Evolutionary conservation across 2,888 invertebrate genomes (phyloP).

Genomic region (Philopedon plagiatum): DNA sequence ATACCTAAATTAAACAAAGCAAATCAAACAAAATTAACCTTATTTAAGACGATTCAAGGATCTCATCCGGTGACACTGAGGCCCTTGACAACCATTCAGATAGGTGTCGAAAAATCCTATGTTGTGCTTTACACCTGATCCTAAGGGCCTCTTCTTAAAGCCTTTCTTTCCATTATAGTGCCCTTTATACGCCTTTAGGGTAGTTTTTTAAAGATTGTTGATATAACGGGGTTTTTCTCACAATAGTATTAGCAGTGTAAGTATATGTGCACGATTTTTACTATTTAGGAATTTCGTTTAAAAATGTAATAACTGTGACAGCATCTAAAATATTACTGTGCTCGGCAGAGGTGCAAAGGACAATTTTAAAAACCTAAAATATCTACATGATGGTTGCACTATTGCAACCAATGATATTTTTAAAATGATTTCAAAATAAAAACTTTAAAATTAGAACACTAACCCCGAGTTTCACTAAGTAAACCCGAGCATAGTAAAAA

Average conservation of each 20-base stretch:
- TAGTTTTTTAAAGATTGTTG: slow-evolving; percentile 16
- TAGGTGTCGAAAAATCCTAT: slow-evolving; percentile 41
- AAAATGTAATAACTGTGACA: too few species aligned
- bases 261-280: not conserved
- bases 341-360: too few species aligned
- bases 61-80: slow-evolving; percentile 40
- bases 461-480: too few species aligned
- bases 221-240: slow-evolving; percentile 14
- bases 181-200: slow-evolving; percentile 20
- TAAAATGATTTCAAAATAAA: too few species aligned
- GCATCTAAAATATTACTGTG: too few species aligned
- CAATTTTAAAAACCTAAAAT: too few species aligned
- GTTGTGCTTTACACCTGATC: slow-evolving; percentile 44
- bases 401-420: too few species aligned
- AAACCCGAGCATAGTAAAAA: too few species aligned
- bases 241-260: not conserved
- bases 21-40: not conserved
- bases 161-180: slow-evolving; percentile 28
- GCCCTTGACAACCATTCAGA: slow-evolving; percentile 38
- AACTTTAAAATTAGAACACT: too few species aligned
- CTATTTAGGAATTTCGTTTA: not conserved
- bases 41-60: slow-evolving; percentile 28
- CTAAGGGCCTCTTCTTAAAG: slow-evolving; percentile 40
- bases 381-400: too few species aligned
- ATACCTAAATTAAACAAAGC: not conserved